Base-by-base conservation (phyloP, 2,888 invertebrate genomes). In the Caenorhabditis uteleia region DNA sequence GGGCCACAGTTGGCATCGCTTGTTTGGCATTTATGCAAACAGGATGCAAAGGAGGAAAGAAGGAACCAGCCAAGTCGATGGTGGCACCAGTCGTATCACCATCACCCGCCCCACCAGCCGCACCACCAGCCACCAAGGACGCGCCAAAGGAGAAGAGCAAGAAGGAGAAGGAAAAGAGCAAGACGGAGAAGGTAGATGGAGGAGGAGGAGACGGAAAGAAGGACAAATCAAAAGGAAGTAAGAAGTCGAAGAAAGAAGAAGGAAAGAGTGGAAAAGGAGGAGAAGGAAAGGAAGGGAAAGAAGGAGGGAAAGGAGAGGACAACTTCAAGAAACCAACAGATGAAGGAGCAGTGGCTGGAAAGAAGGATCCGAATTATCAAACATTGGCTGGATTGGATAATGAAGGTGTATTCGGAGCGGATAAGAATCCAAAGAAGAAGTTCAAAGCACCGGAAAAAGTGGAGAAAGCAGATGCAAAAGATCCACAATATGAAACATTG, bases 401-500 rank as follows among this genome's bases (percentile, higher is more conserved):
- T 33, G 45, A 45, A 6, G 45, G 45, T 4, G 45, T 45, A 18
- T 45, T 45, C 16, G 45, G 45, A 14, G 45, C 55, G 12, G 57
- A 69, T n/a, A 62, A 69, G 31, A 57, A 60, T 25, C 54, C 54
- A 16, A 65, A 69, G 47, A 60, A 65, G 42, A 64, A 69, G 44
- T 69, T 66, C 53, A 69, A 69, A 31, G 51, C 61, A 10, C 69
- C 69, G 7, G 55, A 57, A 36, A 61, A 69, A 34, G 61, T 66
- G 23, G 51, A 44, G 20, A 70, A 70, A 50, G 71, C 66, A 10
- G 66, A 65, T 29, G 58, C 59, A 18, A 71, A 71, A 33, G 71
- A 71, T 49, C 71, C 71, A 14, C 59, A 68, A 31, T 71, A 68
- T 44, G 65, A 71, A 45, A 68, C 68, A 12, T 51, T 68, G 31